A percentile compares a stretch with the other conserved stretches of the same genome.
phyloP scores from a whole-genome alignment of 2,113 vertebrate genomes.

The Gymnogyps californianus region DNA sequence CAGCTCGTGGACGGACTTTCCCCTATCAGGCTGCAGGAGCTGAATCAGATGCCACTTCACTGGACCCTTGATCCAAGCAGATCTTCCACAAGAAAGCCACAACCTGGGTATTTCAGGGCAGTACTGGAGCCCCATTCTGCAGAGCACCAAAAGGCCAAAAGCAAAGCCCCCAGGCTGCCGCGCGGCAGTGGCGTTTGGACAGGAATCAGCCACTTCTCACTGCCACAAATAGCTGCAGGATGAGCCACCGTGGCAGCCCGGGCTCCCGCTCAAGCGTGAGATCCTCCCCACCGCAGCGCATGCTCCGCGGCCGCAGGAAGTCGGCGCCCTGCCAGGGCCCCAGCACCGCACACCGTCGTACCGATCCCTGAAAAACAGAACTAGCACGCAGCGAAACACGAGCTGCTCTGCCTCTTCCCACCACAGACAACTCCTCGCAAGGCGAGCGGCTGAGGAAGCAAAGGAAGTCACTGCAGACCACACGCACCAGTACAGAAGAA shows the following conservation, averaged over 20 bases:
- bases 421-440: rapidly evolving
- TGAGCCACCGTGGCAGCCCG: background rate
- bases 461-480: background rate
- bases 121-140: background rate
- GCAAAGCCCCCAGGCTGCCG: background rate
- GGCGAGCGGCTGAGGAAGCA: background rate
- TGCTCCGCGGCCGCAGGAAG: background rate
- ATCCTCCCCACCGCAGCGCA: background rate
- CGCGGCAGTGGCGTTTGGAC: rapidly evolving
- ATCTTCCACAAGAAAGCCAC: background rate
- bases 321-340: background rate
- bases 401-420: background rate
- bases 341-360: background rate
- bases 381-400: rapidly evolving
- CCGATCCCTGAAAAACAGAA: background rate
- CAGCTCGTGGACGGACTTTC: rapidly evolving
- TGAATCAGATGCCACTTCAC: background rate
- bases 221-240: background rate
- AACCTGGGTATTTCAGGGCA: background rate
- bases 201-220: background rate
- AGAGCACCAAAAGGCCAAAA: background rate
- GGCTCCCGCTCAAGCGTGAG: background rate
- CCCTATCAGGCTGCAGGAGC: background rate
- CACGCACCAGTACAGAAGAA: rapidly evolving
- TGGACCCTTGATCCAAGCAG: rapidly evolving